Conservation (phyloP, 2,797 vertebrate genomes). For the Sebastes iracundus region DNA sequence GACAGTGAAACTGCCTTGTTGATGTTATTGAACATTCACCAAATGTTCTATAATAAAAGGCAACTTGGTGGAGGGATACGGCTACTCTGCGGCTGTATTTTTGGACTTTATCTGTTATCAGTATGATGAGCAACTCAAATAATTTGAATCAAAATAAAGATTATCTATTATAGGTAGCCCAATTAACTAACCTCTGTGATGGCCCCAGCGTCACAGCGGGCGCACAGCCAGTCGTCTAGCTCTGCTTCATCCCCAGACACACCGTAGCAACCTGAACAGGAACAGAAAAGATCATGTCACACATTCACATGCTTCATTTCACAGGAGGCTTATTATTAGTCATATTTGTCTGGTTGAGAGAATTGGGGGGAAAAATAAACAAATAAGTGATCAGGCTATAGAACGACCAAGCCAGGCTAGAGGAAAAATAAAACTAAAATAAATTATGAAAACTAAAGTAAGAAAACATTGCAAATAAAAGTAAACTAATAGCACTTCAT, state of each 20-base stretch:
- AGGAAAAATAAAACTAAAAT: not conserved
- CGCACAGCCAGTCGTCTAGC: constrained; percentile 90
- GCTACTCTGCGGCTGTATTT: not conserved
- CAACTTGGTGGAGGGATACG: not conserved
- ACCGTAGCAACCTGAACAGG: constrained; percentile 91
- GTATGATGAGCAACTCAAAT: not conserved
- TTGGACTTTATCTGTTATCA: not conserved
- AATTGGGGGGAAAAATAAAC: not conserved
- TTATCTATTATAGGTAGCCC: not conserved
- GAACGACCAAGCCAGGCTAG: not conserved
- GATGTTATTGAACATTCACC: not conserved
- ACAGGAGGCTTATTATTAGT: not conserved
- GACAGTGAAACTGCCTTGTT: not conserved
- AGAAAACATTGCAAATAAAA: not conserved
- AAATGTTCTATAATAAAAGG: not conserved
- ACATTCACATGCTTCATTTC: not conserved
- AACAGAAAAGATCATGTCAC: constrained; percentile 19
- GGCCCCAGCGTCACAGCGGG: constrained; percentile 93
- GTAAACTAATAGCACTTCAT: not conserved
- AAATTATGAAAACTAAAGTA: not conserved
- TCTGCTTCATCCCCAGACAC: constrained; percentile 85
- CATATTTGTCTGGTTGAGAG: not conserved
- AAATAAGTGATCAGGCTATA: not conserved
- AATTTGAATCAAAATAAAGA: not conserved
- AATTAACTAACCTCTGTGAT: constrained; percentile 86